phyloP scores from a whole-genome alignment of 2,113 vertebrate species.

The Solea solea region DNA sequence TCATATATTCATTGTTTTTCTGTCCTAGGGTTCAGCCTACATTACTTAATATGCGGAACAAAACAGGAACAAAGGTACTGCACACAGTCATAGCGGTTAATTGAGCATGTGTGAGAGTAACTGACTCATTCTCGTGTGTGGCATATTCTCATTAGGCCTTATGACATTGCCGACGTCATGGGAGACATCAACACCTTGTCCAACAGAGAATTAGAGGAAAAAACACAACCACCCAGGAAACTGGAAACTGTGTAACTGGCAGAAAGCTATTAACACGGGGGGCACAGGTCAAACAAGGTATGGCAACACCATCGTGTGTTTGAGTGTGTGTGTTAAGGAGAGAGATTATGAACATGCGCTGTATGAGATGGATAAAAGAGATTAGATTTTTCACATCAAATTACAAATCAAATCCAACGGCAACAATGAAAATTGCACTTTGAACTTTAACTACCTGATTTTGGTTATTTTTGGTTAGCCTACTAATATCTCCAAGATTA shows the following conservation, averaged over 20 bases:
- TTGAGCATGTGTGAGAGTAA: neutral
- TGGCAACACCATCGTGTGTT: neutral
- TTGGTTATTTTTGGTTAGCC: too few species aligned
- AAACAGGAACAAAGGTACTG: too few species aligned
- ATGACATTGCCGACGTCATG: constrained; percentile 60
- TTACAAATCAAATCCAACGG: constrained; percentile 1
- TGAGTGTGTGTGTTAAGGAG: neutral
- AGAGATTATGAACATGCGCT: neutral
- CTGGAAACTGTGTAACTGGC: constrained; percentile 54
- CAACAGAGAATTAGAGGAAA: constrained; percentile 44
- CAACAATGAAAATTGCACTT: too few species aligned
- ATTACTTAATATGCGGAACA: too few species aligned
- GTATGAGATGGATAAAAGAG: neutral
- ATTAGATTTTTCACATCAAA: constrained; percentile 14
- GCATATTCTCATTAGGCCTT: constrained; percentile 37
- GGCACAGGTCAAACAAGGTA: constrained; percentile 8
- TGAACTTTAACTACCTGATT: too few species aligned
- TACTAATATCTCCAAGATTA: too few species aligned
- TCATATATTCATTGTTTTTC: too few species aligned
- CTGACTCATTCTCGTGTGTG: constrained; percentile 9
- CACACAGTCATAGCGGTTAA: too few species aligned
- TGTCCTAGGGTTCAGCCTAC: too few species aligned
- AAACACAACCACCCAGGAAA: constrained; percentile 37
- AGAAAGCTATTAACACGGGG: constrained; percentile 43
- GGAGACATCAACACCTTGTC: constrained; percentile 53